A percentile compares a stretch with the other conserved stretches of the same genome.
Evolutionary conservation across 2,888 invertebrate genomes (phyloP).

Genomic region (Pasiphila rectangulata): DNA sequence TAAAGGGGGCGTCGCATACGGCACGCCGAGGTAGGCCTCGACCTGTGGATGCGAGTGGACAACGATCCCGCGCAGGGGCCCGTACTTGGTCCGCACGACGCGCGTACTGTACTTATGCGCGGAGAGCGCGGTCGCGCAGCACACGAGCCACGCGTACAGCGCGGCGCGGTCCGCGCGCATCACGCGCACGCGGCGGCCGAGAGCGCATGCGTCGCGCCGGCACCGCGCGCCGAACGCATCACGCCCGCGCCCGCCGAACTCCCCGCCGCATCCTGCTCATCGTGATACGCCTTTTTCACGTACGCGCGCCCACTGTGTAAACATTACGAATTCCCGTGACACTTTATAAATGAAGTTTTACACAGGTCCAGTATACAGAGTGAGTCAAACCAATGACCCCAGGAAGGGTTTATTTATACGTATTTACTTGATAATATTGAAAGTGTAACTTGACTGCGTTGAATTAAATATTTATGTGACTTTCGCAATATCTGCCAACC

Average conservation of each 20-base stretch:
- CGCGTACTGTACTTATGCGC: conserved; percentile 90
- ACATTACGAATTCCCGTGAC: conserved; percentile 17
- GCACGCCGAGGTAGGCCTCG: conserved; percentile 95
- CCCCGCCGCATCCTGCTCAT: conserved; percentile 54
- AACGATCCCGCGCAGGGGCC: conserved; percentile 91
- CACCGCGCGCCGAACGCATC: conserved; percentile 56
- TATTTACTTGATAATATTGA: no score
- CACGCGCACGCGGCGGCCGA: conserved; percentile 62
- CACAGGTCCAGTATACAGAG: no score
- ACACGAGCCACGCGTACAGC: conserved; percentile 80
- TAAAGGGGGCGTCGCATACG: conserved; percentile 95
- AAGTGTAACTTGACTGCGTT: no score
- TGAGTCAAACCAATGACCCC: no score
- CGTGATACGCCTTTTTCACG: conserved; percentile 56
- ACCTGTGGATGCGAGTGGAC: conserved; percentile 90
- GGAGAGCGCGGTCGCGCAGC: conserved; percentile 78
- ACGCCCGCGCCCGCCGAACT: conserved; percentile 50
- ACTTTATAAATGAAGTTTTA: not conserved
- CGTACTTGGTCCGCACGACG: conserved; percentile 94
- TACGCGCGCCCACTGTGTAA: conserved; percentile 57
- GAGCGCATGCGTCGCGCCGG: conserved; percentile 54
- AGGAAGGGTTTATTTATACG: no score
- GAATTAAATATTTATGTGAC: no score
- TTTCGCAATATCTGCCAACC: no score
- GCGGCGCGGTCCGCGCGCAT: conserved; percentile 77